These are phyloP conservation scores for Sebastes diaconus DNA, from an alignment of 2,797 vertebrate species.

Conservation along the genomic window DNA sequence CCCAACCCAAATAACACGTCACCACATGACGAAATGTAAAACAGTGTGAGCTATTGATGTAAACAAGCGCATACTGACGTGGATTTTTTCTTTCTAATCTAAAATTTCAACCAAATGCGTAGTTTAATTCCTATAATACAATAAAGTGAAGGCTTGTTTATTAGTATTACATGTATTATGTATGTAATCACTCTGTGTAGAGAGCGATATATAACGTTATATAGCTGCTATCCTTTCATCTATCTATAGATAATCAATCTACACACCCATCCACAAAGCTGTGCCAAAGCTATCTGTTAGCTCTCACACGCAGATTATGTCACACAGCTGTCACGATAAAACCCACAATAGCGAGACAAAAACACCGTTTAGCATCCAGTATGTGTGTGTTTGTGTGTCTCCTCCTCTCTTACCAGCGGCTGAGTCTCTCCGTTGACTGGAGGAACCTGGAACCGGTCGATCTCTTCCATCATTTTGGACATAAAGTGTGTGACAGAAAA, in stretches of 20 bases:
- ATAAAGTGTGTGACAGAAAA: constrained; percentile 1
- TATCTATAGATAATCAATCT: constrained; percentile 13
- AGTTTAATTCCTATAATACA: background rate
- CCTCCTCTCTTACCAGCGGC: constrained; percentile 88
- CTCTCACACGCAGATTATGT: constrained; percentile 32
- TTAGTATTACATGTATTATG: background rate
- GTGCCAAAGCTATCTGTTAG: constrained; percentile 23
- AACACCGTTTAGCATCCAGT: background rate
- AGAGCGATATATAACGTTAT: background rate
- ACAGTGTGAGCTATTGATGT: constrained; percentile 18
- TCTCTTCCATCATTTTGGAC: constrained; percentile 95
- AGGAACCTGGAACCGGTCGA: constrained; percentile 96
- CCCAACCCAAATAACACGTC: constrained; percentile 61
- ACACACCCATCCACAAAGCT: constrained; percentile 50
- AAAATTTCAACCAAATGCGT: constrained; percentile 16
- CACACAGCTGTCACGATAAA: constrained; percentile 32
- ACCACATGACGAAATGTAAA: constrained; percentile 54
- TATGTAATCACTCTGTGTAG: background rate
- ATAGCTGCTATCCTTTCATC: constrained; percentile 17
- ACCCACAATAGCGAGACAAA: background rate
- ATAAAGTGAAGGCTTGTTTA: background rate
- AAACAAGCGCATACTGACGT: constrained; percentile 51
- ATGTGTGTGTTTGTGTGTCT: constrained; percentile 14
- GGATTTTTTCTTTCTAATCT: background rate
- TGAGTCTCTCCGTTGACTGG: constrained; percentile 94